Evolutionary conservation across 2,797 vertebrate genomes (phyloP), one percentile per base, ranked within the genome.

Genomic region (Spinibarbus caldwelli): DNA sequence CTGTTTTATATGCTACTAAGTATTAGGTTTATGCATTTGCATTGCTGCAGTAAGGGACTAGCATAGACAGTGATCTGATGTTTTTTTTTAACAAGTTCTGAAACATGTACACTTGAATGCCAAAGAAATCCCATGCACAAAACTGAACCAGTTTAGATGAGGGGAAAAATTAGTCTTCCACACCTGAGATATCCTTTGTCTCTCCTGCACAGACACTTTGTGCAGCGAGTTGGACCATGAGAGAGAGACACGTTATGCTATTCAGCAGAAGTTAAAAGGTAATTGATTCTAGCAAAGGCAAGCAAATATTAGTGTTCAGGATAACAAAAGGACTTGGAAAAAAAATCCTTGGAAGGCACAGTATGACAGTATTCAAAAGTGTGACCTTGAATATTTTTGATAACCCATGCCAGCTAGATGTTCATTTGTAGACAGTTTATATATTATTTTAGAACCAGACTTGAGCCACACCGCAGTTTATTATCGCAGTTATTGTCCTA

Each of bases 221-320:
- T 96, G 95, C 91, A 96, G 95, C 87, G 96, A 96, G 84, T 94
- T 96, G 82, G 94, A 97, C 92, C 94, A 95, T 91, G 94, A 97
- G 90, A 89, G 95, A 86, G 95, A 96, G 89, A 94, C 94, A 29
- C 91, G 92, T 88, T 95, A 95, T 64, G 95, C 95, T 92, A 96
- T 96, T 91, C 96, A 96, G 86, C 94, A 96, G 91, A 96, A 96
- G 89, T 89, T 96, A 73, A 96, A 96, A 95, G 94, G 94, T 96
- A 92, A 87, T 87, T 89, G 86, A 88, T 88, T 86, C 85, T 11
- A 66, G 49, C 12, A 84, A 87, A 68, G 57, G 29, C 17, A 41
- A 86, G 14, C 11, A 59, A 86, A 81, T 67, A n/a, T 38, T 59
- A 49, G 72, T 54, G 19, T 84, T 47, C 31, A 38, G 45, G 6